Evolutionary conservation across 2,797 vertebrate species (phyloP), one percentile per base, ranked within the genome.

Genomic region (Sphenodon punctatus): DNA sequence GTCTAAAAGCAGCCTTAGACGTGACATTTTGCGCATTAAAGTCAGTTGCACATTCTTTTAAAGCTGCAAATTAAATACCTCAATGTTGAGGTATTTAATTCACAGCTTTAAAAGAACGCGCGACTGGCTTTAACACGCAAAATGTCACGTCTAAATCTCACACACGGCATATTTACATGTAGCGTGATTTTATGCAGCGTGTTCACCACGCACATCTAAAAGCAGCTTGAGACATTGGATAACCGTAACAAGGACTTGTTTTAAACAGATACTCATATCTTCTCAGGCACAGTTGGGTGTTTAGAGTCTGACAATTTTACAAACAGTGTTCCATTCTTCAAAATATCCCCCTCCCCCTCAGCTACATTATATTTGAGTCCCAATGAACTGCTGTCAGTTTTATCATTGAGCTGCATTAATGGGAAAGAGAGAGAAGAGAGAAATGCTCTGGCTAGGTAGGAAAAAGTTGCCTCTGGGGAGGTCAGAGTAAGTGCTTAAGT

Each of bases 251-350:
- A 49, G 84, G 80, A 83, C 74, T 91, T 93, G 89, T 79, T 89
- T 49, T 32, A 91, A 90, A 92, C 60, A 84, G 23, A 22, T 86
- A 88, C 91, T 89, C 85, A 88, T 92, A 84, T 92, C 71, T 91
- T 93, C 92, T 88, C 76, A 78, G 86, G 87, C 92, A 90, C 82
- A 91, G 78, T 83, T 90, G 81, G 78, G 53, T 73, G 78, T 80
- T 75, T 93, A 82, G 78, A 88, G 80, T 78, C 41, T 92, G 88
- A 89, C 88, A 53, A 34, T 91, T 87, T 91, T 89, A 92, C 59
- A 75, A 92, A 87, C 74, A 82, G 25, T 56, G 69, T 89, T 88
- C 86, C 89, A 67, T 72, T 92, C 88, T 78, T 81, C 74, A 87
- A 63, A 87, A 80, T 85, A 89, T 55, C 15, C 51, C 61, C 39